A percentile compares a stretch with the other conserved stretches of the same genome.
Conservation (phyloP, 1,140 invertebrate genomes). For the Diabrotica undecimpunctata region DNA sequence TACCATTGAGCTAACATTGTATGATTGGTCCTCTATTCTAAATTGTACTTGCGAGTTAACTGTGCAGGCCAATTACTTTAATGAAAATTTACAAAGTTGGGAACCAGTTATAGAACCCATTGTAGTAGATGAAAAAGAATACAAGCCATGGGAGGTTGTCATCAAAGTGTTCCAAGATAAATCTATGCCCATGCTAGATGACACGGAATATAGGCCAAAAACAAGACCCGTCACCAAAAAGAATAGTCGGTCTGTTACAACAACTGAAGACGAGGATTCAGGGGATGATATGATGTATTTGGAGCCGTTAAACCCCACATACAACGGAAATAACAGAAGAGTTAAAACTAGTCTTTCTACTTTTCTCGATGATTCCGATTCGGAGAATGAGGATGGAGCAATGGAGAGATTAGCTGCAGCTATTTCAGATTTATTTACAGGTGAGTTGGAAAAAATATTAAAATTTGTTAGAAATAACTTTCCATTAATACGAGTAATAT, state of each 20-base stretch:
- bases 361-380: constrained; percentile 72
- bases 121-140: constrained; percentile 62
- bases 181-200: constrained; percentile 38
- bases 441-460: constrained; percentile 36
- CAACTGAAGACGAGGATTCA: constrained; percentile 44
- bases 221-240: constrained; percentile 25
- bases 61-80: constrained; percentile 70
- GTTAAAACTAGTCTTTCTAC: constrained; percentile 51
- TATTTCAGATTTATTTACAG: constrained; percentile 72
- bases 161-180: constrained; percentile 61
- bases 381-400: constrained; percentile 70
- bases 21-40: constrained; percentile 64
- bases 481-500: too few relatives aligned
- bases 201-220: constrained; percentile 28
- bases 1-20: constrained; percentile 55
- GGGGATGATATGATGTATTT: constrained; percentile 46
- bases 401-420: constrained; percentile 68
- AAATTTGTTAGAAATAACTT: neutral
- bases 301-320: constrained; percentile 39
- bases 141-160: constrained; percentile 70
- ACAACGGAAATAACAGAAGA: constrained; percentile 36
- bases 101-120: constrained; percentile 76
- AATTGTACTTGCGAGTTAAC: constrained; percentile 57
- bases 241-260: constrained; percentile 32
- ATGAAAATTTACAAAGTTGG: constrained; percentile 69